Conservation (phyloP, 2,797 vertebrate species). For the Pogonophryne albipinna region DNA sequence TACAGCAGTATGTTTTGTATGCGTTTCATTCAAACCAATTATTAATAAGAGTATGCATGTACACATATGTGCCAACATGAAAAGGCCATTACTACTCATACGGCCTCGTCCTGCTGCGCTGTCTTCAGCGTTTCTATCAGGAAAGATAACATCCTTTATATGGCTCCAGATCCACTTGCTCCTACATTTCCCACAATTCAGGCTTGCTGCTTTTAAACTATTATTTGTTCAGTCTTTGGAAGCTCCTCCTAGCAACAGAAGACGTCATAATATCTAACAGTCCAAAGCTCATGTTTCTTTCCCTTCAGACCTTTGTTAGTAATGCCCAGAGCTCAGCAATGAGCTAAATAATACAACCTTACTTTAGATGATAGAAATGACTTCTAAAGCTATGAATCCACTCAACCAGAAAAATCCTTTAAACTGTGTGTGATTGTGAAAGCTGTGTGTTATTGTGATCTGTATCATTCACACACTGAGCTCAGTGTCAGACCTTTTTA, state of each 20-base stretch:
- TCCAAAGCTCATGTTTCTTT: background rate
- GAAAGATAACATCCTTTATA: background rate
- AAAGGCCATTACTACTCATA: constrained; percentile 5
- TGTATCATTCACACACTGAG: background rate
- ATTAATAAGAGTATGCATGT: constrained; percentile 3
- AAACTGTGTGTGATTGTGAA: background rate
- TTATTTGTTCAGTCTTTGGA: too few relatives aligned
- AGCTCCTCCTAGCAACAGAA: background rate
- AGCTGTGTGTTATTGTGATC: background rate
- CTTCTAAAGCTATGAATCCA: background rate
- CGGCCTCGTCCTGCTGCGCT: constrained; percentile 10
- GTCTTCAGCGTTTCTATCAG: background rate
- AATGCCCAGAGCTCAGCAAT: background rate
- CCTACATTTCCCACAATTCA: background rate
- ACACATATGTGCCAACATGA: constrained; percentile 12
- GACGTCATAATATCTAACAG: background rate
- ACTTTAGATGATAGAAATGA: background rate
- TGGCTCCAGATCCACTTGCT: background rate
- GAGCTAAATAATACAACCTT: background rate
- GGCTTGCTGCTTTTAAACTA: background rate
- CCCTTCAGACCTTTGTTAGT: background rate
- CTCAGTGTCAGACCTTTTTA: background rate
- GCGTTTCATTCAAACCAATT: constrained; percentile 1
- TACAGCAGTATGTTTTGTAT: too few relatives aligned
- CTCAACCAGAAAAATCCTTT: background rate